Base-by-base conservation (phyloP, 2,888 invertebrate genomes). In the Cephus runcator region DNA sequence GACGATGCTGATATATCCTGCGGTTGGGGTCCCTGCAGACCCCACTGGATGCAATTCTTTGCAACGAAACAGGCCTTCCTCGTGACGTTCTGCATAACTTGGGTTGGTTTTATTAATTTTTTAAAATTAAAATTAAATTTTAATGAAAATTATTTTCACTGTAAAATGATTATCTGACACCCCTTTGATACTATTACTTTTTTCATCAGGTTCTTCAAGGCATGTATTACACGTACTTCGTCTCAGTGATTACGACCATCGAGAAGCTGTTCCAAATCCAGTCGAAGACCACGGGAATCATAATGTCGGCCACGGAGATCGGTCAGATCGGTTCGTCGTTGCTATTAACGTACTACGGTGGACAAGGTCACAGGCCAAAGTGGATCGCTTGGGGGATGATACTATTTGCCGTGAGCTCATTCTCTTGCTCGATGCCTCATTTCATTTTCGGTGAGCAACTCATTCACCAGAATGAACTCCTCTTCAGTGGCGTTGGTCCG, bases 331-430 rank as follows among this genome's bases (percentile, higher is more conserved):
- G 97, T 82, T 97, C 97, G 73, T 96, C 97, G 77, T 92, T 98
- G 87, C 93, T 98, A 87, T 92, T 98, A 85, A 97, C 97, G 56
- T 98, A 98, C 90, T 95, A 96, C 90, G 98, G 97, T 15, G 98
- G 98, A 11, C 96, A 97, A 84, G 98, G 98, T 12, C 98, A 98
- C 92, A 93, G 98, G 85, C 98, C 98, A 76, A 95, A 97, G 83
- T 98, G 98, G 98, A 98, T 98, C 87, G 97, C 97, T 76, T 96
- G 96, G 93, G 97, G 98, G 56, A 97, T 97, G 96, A 94, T 97
- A 73, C 93, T 98, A 83, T 96, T 98, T 90, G 96, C 97, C 12
- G 93, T 96, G 69, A 97, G 97, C 56, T 95, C 97, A 78, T 95
- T 98, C 85, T 95, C 97, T 73, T 97, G 97, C 90, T 96, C 98